Conservation (phyloP, 2,113 vertebrate genomes). For the Potamarius usumacintae region DNA sequence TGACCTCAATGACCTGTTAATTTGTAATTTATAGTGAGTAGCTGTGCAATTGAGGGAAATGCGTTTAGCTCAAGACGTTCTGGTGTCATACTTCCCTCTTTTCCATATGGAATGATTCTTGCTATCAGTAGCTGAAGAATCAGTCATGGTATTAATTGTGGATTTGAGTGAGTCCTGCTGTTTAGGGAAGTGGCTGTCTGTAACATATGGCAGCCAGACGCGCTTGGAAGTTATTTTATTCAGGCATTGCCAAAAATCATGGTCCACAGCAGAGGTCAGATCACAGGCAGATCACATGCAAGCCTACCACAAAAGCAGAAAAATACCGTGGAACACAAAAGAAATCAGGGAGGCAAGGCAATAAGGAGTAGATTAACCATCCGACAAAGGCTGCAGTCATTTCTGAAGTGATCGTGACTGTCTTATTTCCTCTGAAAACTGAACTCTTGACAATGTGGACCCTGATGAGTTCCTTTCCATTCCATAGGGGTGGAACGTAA, state of each 20-base stretch:
- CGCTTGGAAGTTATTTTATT: conserved; percentile 10
- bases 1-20: neutral
- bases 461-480: neutral
- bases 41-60: neutral
- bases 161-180: conserved; percentile 19
- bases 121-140: conserved; percentile 21
- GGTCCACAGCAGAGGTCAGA: conserved; percentile 19
- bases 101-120: conserved; percentile 15
- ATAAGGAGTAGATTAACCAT: neutral
- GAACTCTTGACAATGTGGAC: neutral
- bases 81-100: neutral
- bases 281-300: neutral
- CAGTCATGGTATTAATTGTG: conserved; percentile 27
- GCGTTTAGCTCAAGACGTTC: neutral
- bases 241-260: conserved; percentile 20
- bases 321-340: conserved; percentile 8
- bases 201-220: conserved; percentile 17
- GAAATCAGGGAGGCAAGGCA: neutral
- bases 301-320: neutral
- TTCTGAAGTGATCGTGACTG: neutral
- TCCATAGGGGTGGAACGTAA: neutral
- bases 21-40: neutral
- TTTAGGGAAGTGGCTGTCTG: conserved; percentile 16
- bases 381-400: conserved; percentile 5
- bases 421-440: neutral